These are phyloP conservation scores for Plusia festucae DNA, from an alignment of 2,888 invertebrate species.

Conservation along the genomic window DNA sequence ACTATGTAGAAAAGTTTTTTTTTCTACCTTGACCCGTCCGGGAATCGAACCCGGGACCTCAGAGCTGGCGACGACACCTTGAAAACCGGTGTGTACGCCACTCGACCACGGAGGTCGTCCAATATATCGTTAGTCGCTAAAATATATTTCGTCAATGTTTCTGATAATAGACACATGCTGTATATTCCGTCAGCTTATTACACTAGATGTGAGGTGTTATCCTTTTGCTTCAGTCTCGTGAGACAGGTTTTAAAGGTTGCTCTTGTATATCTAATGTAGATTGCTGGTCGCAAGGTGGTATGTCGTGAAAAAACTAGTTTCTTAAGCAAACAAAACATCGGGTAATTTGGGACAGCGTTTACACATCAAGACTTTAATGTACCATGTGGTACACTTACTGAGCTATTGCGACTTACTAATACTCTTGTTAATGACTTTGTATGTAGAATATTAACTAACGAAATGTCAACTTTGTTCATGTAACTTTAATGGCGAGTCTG, in stretches of 20 bases:
- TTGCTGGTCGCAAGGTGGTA: slow-evolving; percentile 1
- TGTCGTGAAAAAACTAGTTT: slow-evolving; percentile 1
- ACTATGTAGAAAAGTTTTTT: too few species aligned
- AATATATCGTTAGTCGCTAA: too few species aligned
- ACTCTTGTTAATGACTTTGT: background rate
- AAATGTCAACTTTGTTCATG: too few species aligned
- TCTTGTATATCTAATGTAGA: slow-evolving; percentile 1
- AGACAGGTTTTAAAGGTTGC: slow-evolving; percentile 4
- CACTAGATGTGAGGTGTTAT: slow-evolving; percentile 3
- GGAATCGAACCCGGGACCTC: too few species aligned
- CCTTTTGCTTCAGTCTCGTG: background rate
- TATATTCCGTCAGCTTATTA: slow-evolving; percentile 3
- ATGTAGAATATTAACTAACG: background rate
- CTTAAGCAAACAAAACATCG: slow-evolving; percentile 1
- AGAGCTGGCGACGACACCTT: too few species aligned
- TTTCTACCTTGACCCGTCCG: too few species aligned
- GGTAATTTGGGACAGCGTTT: slow-evolving; percentile 1
- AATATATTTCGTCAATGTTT: background rate
- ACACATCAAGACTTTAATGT: background rate
- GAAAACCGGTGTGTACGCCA: too few species aligned
- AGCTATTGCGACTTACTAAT: background rate
- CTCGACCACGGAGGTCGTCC: too few species aligned
- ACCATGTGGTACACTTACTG: background rate
- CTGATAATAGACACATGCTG: background rate
- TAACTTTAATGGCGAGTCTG: too few species aligned